These are phyloP conservation scores for Uria aalge DNA, from an alignment of 2,113 vertebrate species.

Conservation along the genomic window DNA sequence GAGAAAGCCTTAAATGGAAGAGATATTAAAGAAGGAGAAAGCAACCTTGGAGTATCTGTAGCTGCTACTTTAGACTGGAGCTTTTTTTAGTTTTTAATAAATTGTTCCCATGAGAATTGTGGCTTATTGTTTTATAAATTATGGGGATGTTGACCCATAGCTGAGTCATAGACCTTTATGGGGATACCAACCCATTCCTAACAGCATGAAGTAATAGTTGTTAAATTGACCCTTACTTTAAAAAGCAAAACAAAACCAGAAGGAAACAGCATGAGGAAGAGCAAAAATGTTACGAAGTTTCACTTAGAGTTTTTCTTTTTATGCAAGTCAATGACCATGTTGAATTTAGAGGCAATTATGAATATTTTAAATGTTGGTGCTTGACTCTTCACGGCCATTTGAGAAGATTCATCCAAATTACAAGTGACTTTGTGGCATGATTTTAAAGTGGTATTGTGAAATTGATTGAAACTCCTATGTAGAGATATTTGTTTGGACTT, in stretches of 20 bases:
- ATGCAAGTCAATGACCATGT: background rate
- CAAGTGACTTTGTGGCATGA: background rate
- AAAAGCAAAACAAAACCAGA: background rate
- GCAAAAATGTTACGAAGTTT: background rate
- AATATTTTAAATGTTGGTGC: background rate
- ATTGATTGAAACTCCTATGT: background rate
- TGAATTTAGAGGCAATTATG: background rate
- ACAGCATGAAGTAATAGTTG: background rate
- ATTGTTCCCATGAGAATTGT: background rate
- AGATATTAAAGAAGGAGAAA: background rate
- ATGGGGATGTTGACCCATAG: background rate
- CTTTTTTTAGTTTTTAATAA: background rate
- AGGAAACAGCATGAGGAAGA: background rate
- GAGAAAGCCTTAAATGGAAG: background rate
- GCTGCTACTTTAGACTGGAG: background rate
- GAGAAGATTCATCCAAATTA: background rate
- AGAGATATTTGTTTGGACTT: background rate
- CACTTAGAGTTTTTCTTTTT: background rate
- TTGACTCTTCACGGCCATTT: background rate
- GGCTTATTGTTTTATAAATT: background rate
- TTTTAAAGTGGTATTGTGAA: background rate
- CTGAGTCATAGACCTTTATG: background rate
- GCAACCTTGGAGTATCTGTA: background rate
- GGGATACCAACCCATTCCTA: background rate
- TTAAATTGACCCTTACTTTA: background rate